Evolutionary conservation across 2,797 vertebrate genomes (phyloP), one percentile per base, ranked within the genome.

Genomic region (Gastrophryne carolinensis): DNA sequence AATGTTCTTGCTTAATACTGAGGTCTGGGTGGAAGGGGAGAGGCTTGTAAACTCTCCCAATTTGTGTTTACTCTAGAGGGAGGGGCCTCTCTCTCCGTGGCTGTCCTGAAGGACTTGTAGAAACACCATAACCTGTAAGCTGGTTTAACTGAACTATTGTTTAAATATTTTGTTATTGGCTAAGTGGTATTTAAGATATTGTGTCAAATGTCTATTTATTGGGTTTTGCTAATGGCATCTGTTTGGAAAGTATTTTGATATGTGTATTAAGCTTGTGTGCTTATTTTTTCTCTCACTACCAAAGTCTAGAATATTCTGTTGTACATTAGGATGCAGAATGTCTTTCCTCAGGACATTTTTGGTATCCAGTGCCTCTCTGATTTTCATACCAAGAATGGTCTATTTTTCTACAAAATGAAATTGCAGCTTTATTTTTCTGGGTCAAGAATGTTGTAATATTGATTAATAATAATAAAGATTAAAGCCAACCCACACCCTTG

Each of bases 331-430:
- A 68, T 56, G 50, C 35, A 35, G 19, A 34, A 8, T 49, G 5
- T 21, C 7, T 75, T 37, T 35, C 9, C 47, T 62, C 44, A 61
- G 73, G 64, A 26, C 56, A 52, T 75, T 49, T 37, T 68, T 64
- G 3, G n/a, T 67, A 9, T 63, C 17, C 68, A 60, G 57, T 69
- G 66, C 66, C 57, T 52, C 5, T 52, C 41, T 21, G 12, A 12
- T 47, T 17, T 17, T 66, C 56, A 10, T 65, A 32, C 23, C 21
- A 60, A 26, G 19, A 13, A 60, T 60, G 23, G 44, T 47, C 29
- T 74, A 66, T 66, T 66, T 68, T 75, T 75, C 23, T 75, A 67
- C 12, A 54, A 57, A 58, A 57, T 47, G 11, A 13, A 44, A 34
- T n/a, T n/a, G n/a, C 23, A 5, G 21, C 8, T 26, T 47, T 74